Evolutionary conservation across 2,113 vertebrate species (phyloP), one percentile per base, ranked within the genome.

Genomic region (Panthera uncia): DNA sequence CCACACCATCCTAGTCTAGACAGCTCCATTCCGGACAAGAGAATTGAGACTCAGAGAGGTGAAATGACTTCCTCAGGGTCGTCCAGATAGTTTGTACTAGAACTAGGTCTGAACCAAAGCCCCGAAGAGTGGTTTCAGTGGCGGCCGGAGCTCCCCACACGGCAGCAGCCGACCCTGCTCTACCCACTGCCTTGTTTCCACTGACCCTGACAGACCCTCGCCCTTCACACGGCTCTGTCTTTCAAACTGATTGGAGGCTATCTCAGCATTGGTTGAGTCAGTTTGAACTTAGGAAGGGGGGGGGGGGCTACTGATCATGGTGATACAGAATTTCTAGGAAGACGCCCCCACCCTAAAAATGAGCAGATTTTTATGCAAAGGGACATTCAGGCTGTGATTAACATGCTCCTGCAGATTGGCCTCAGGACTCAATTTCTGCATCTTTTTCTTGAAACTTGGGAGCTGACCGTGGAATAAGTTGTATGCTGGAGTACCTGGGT

Each of bases 391-490:
- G 61, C 71, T 78, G 2, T 96, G 95, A 95, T 92, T 78, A 87
- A 87, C 69, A 27, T 13, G 41, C 45, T 85, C 29, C 36, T 79
- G 90, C 18, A 88, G 83, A 92, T 88, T 92, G 80, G 73, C 81
- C 83, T 84, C 45, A 5, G 76, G 33, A 97, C 66, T 96, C 96
- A 78, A 89, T 96, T 94, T 93, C 93, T 96, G 11, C 25, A 52
- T 90, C 27, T 23, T 82, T 92, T 95, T 87, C 61, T 1, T 52
- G 61, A 82, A 82, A 92, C 57, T 19, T 76, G 65, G 65, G 38
- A 96, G 79, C 29, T 74, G 94, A 90, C 89, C 45, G 52, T 48
- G n/a, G 85, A 96, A 85, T 95, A 94, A 96, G 76, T 90, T 48
- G 57, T 61, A 61, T 21, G 21, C 57, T 61, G 57, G 57, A 7